Conservation (phyloP, 2,888 invertebrate genomes). For the Drosophila subsilvestris region DNA sequence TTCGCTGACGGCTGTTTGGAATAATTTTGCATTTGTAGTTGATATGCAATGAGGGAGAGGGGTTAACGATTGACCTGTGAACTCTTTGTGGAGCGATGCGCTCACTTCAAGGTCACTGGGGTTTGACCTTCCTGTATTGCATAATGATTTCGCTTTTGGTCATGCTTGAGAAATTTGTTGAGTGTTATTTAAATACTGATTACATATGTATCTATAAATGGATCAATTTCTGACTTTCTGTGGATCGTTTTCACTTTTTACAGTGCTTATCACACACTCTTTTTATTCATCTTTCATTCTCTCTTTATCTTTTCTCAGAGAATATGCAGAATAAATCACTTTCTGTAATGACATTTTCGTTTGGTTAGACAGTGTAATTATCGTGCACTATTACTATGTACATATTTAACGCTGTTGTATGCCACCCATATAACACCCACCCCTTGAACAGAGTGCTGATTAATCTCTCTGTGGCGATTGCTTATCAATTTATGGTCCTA, state of each 20-base stretch:
- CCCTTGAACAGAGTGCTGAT: slow-evolving; percentile 24
- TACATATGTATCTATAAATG: background rate
- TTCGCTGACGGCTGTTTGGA: slow-evolving; percentile 16
- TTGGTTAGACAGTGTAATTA: slow-evolving; percentile 5
- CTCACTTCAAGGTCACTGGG: slow-evolving; percentile 36
- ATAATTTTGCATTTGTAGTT: slow-evolving; percentile 24
- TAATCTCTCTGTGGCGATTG: slow-evolving; percentile 51
- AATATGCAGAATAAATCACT: background rate
- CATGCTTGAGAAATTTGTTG: background rate
- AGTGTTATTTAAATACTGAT: background rate
- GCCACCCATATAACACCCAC: slow-evolving; percentile 14
- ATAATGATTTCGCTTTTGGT: slow-evolving; percentile 1
- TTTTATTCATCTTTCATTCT: background rate
- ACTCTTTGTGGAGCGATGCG: slow-evolving; percentile 8
- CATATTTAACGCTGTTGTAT: slow-evolving; percentile 30
- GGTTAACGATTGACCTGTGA: slow-evolving; percentile 17
- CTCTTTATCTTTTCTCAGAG: too few relatives aligned
- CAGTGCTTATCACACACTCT: background rate
- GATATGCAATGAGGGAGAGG: slow-evolving; percentile 5
- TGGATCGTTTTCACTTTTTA: too few relatives aligned
- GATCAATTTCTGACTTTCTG: background rate
- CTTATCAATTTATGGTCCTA: slow-evolving; percentile 68
- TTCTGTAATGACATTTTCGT: background rate
- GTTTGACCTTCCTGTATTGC: slow-evolving; percentile 32
- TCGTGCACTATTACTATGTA: slow-evolving; percentile 36